Conservation (phyloP, 2,113 vertebrate genomes). For the Phrynosoma blainvillii region DNA sequence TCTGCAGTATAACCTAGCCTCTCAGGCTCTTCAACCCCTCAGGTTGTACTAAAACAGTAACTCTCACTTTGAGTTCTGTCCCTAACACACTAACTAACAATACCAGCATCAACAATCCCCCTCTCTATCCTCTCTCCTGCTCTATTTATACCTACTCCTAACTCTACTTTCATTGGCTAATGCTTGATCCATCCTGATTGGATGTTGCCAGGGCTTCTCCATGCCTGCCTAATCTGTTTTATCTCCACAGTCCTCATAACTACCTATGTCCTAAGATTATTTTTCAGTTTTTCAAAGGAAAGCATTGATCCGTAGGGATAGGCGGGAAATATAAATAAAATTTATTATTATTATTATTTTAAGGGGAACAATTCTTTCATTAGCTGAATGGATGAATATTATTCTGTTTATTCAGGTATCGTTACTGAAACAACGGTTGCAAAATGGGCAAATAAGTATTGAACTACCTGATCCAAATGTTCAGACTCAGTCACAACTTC, state of each 20-base stretch:
- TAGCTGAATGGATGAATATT: background rate
- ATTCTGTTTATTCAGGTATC: constrained; percentile 80
- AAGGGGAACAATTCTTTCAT: background rate
- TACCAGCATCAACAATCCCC: too few relatives aligned
- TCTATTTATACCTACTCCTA: too few relatives aligned
- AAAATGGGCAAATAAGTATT: constrained; percentile 68
- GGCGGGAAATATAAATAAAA: background rate
- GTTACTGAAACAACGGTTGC: constrained; percentile 87
- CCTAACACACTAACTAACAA: too few relatives aligned
- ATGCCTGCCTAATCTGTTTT: too few relatives aligned
- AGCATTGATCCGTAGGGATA: background rate
- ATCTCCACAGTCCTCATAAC: background rate
- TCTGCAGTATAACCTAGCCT: too few relatives aligned
- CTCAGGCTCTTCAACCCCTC: too few relatives aligned
- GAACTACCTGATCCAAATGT: constrained; percentile 65
- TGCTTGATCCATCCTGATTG: too few relatives aligned
- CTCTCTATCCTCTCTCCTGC: too few relatives aligned
- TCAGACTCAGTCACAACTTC: constrained; percentile 59
- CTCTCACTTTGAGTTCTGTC: too few relatives aligned
- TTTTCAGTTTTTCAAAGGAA: constrained; percentile 10
- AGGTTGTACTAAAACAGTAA: too few relatives aligned
- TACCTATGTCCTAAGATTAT: background rate
- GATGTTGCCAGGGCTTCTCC: too few relatives aligned
- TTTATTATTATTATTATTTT: background rate
- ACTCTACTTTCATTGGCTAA: too few relatives aligned